Evolutionary conservation across 2,797 vertebrate genomes (phyloP), one percentile per base, ranked within the genome.

Genomic region (Catharus ustulatus): DNA sequence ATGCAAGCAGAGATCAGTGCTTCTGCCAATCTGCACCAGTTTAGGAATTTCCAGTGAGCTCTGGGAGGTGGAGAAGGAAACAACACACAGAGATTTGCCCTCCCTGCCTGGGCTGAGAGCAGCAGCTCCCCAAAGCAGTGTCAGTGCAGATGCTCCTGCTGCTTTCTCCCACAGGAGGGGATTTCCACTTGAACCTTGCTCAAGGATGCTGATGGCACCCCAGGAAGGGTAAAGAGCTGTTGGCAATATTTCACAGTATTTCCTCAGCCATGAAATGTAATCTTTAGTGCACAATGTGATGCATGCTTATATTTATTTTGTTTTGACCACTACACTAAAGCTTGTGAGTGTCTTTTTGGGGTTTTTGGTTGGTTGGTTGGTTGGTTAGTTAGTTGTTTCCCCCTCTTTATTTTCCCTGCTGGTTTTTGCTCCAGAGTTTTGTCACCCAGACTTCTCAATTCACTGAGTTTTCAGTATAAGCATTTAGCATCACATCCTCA

Each of bases 321-420:
- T 74, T 74, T 87, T 88, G 46, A 51, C 51, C 63, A 66, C 36
- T 76, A 16, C 2, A 4, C 49, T 45, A n/a, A 59, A 80, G 42
- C 14, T 38, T 63, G 40, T 40, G 40, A 40, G 26, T 40, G 13
- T 62, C 2, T 48, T 32, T 11, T 19, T 11, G 5, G 30, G 11
- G 11, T 40, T 40, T 4, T 45, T 21, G 36, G 9, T 30, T 36
- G 38, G 0, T 76, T 62, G 38, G 0, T 76, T 62, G 19, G 32
- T 63, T 63, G 48, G 5, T 46, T 57, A 23, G 15, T 43, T 20
- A 43, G 18, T 15, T 48, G 29, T 9, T 26, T 13, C 20, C 1
- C 6, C 1, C 5, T 4, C 7, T 2, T 1, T 5, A 21, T n/a
- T 38, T 69, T 34, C 36, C 8, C 26, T 30, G 40, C 55, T 66